Evolutionary conservation across 2,888 invertebrate genomes (phyloP).

Genomic region (Dynastes maya): DNA sequence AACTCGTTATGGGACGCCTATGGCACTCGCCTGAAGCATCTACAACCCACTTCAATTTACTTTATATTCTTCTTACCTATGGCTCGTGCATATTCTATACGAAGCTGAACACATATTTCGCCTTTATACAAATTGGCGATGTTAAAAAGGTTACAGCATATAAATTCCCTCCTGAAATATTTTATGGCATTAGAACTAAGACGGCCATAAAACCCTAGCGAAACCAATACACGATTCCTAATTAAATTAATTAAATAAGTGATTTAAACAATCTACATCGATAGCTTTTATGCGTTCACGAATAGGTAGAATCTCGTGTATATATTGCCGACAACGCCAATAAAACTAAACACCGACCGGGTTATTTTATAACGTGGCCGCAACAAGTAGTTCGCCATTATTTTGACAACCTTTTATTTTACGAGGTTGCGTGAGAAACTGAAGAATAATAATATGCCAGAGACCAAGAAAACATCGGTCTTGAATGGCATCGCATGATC

Average conservation of each 20-base stretch:
- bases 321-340: slow-evolving; percentile 24
- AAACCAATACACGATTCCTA: slow-evolving; percentile 15
- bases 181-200: slow-evolving; percentile 20
- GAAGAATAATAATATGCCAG: slow-evolving; percentile 9
- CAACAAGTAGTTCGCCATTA: slow-evolving; percentile 48
- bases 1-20: no score
- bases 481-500: slow-evolving; percentile 40
- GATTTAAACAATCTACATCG: slow-evolving; percentile 8
- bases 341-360: slow-evolving; percentile 36
- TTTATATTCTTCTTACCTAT: not conserved
- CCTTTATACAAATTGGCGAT: not conserved
- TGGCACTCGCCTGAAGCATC: not conserved
- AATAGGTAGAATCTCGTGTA: not conserved
- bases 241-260: slow-evolving; percentile 26
- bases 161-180: slow-evolving; percentile 8
- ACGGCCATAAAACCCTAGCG: not conserved
- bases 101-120: not conserved
- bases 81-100: not conserved
- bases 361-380: slow-evolving; percentile 48
- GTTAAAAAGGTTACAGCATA: not conserved
- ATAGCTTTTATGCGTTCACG: slow-evolving; percentile 1
- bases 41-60: not conserved
- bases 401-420: slow-evolving; percentile 48
- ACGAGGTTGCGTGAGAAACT: slow-evolving; percentile 44
- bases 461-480: slow-evolving; percentile 6